Evolutionary conservation across 2,113 vertebrate genomes (phyloP).

Genomic region (Pogona vitticeps): DNA sequence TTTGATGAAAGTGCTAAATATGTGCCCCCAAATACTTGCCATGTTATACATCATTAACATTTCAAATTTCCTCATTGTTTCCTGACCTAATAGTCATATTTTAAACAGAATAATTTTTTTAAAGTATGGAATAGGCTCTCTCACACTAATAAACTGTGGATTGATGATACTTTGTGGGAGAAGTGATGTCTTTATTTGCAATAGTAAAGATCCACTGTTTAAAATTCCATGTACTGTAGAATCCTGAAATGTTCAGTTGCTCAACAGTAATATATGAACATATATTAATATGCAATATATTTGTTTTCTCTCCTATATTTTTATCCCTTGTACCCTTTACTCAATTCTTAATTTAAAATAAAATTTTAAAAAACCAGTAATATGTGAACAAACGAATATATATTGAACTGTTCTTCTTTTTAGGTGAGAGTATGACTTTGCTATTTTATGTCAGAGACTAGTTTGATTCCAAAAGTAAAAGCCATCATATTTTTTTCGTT

Average conservation of each 20-base stretch:
- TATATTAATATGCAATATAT: too few relatives aligned
- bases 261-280: neutral
- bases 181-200: neutral
- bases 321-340: too few relatives aligned
- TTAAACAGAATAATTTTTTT: conserved; percentile 26
- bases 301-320: too few relatives aligned
- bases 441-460: neutral
- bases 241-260: conserved; percentile 38
- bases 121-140: conserved; percentile 26
- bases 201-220: conserved; percentile 21
- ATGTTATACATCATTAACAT: conserved; percentile 44
- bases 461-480: neutral
- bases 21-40: conserved; percentile 34
- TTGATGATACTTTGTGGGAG: conserved; percentile 40
- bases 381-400: neutral
- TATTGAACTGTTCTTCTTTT: conserved; percentile 49
- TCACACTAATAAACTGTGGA: conserved; percentile 23
- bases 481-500: too few relatives aligned
- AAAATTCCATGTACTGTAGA: conserved; percentile 28
- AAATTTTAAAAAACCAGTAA: too few relatives aligned
- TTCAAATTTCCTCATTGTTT: conserved; percentile 43
- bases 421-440: conserved; percentile 4
- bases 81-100: neutral
- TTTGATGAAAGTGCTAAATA: conserved; percentile 52
- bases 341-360: too few relatives aligned